Percentiles rank a stretch among this genome's conserved stretches.
Conservation (phyloP, 2,888 invertebrate species). For the Stenotaenia linearis region DNA sequence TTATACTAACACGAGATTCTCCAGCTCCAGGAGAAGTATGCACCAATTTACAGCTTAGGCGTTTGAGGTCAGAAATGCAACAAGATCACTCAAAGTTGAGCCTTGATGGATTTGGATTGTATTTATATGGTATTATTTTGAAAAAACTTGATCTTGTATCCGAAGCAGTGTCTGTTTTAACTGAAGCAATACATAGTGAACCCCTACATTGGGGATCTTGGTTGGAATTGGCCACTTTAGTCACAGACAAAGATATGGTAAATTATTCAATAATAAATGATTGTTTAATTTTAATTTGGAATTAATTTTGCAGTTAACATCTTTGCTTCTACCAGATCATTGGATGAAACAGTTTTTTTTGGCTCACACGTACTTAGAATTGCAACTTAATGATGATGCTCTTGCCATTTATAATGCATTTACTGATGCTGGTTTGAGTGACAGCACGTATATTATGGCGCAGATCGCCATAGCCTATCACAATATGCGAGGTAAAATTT, state of each 20-base stretch:
- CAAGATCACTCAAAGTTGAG: slow-evolving; percentile 46
- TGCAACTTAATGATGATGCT: slow-evolving; percentile 84
- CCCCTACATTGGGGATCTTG: slow-evolving; percentile 94
- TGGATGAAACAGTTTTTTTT: slow-evolving; percentile 94
- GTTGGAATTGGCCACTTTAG: slow-evolving; percentile 79
- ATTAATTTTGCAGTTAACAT: slow-evolving; percentile 47
- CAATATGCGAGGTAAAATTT: slow-evolving; percentile 86
- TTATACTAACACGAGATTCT: not conserved
- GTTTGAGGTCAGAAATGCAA: slow-evolving; percentile 45
- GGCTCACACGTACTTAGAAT: slow-evolving; percentile 81
- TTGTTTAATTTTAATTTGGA: no score
- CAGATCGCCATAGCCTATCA: slow-evolving; percentile 90
- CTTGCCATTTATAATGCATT: slow-evolving; percentile 73
- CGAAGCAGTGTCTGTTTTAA: slow-evolving; percentile 71
- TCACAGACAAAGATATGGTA: slow-evolving; percentile 71
- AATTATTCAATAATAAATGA: no score
- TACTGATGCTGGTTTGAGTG: slow-evolving; percentile 71
- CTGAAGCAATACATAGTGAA: slow-evolving; percentile 68
- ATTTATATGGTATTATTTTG: slow-evolving; percentile 83
- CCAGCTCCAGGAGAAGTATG: not conserved
- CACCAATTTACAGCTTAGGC: slow-evolving; percentile 45
- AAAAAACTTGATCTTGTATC: slow-evolving; percentile 75
- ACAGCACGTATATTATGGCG: slow-evolving; percentile 81
- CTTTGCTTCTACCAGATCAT: slow-evolving; percentile 63
- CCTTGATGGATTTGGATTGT: slow-evolving; percentile 80